phyloP scores from a whole-genome alignment of 2,888 invertebrate genomes.

The Eupithecia dodoneata region DNA sequence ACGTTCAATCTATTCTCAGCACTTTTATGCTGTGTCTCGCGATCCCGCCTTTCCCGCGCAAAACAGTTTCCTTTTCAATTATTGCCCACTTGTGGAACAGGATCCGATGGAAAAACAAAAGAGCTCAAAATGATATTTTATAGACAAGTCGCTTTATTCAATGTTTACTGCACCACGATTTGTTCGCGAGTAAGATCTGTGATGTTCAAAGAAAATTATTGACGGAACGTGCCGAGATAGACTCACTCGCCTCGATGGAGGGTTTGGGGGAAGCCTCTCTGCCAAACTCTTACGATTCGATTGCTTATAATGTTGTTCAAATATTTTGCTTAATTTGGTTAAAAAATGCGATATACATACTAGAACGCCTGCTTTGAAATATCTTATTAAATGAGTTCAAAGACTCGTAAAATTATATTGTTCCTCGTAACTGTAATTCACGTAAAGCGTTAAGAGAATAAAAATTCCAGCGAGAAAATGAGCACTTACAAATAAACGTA shows the following conservation, averaged over 20 bases:
- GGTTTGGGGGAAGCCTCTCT: conserved; percentile 61
- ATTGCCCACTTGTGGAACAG: conserved; percentile 84
- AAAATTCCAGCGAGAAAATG: conserved; percentile 74
- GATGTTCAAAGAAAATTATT: conserved; percentile 81
- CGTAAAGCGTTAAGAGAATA: conserved; percentile 71
- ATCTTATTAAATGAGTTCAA: conserved; percentile 61
- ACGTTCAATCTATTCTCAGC: conserved; percentile 83
- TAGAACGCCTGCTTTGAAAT: conserved; percentile 43
- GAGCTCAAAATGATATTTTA: conserved; percentile 82
- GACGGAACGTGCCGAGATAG: conserved; percentile 78
- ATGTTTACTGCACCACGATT: conserved; percentile 81
- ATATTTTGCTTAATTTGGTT: conserved; percentile 54
- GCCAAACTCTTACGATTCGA: conserved; percentile 58
- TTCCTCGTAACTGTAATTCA: conserved; percentile 71
- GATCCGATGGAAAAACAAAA: conserved; percentile 80
- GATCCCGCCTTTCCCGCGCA: conserved; percentile 72
- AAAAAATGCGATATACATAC: conserved; percentile 15
- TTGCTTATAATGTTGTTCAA: conserved; percentile 58
- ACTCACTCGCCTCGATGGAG: conserved; percentile 61
- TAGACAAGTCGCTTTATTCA: conserved; percentile 78
- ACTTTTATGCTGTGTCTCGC: conserved; percentile 82
- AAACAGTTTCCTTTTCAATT: conserved; percentile 84
- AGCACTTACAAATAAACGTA: conserved; percentile 73
- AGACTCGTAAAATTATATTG: conserved; percentile 71
- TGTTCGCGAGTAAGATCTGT: conserved; percentile 77